These are phyloP conservation scores for Dendrophyllia cribrosa DNA, from an alignment of 64 coral and sea anemone species.

Conservation along the genomic window DNA sequence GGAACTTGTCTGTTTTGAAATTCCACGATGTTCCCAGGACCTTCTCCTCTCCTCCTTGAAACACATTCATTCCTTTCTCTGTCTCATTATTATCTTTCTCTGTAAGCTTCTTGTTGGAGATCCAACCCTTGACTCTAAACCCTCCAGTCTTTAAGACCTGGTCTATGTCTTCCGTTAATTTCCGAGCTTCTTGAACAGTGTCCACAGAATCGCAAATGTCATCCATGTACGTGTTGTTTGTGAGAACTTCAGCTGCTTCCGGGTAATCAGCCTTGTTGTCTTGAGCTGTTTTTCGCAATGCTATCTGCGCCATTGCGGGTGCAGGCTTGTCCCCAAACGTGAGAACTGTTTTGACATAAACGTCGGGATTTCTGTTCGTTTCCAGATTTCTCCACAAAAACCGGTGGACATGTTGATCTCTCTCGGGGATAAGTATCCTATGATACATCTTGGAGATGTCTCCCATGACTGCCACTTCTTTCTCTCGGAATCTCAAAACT, in stretches of 20 bases:
- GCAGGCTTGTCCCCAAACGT: slow-evolving; percentile 22
- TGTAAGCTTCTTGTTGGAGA: too few species aligned
- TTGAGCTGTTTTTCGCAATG: slow-evolving; percentile 58
- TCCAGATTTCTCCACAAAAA: slow-evolving; percentile 63
- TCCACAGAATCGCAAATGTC: slow-evolving; percentile 75
- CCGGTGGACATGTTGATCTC: slow-evolving; percentile 63
- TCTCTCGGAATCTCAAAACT: slow-evolving; percentile 53
- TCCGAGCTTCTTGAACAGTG: slow-evolving; percentile 39
- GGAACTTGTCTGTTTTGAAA: slow-evolving; percentile 2
- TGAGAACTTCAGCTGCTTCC: slow-evolving; percentile 31
- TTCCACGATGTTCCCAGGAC: slow-evolving; percentile 46
- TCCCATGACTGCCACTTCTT: slow-evolving; percentile 37
- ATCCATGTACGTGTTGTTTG: slow-evolving; percentile 66
- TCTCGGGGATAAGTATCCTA: slow-evolving; percentile 46
- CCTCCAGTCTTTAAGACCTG: slow-evolving; percentile 64
- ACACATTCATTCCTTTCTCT: not conserved
- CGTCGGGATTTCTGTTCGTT: slow-evolving; percentile 38
- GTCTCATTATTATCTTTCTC: slow-evolving; percentile 15
- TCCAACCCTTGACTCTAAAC: slow-evolving; percentile 67
- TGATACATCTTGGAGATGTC: slow-evolving; percentile 80
- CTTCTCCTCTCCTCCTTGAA: slow-evolving; percentile 50
- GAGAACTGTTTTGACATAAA: slow-evolving; percentile 40
- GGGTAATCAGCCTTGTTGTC: slow-evolving; percentile 47
- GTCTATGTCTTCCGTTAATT: slow-evolving; percentile 58
- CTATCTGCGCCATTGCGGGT: slow-evolving; percentile 37